Evolutionary conservation across 2,113 vertebrate genomes (phyloP).

Genomic region (Picathartes gymnocephalus): DNA sequence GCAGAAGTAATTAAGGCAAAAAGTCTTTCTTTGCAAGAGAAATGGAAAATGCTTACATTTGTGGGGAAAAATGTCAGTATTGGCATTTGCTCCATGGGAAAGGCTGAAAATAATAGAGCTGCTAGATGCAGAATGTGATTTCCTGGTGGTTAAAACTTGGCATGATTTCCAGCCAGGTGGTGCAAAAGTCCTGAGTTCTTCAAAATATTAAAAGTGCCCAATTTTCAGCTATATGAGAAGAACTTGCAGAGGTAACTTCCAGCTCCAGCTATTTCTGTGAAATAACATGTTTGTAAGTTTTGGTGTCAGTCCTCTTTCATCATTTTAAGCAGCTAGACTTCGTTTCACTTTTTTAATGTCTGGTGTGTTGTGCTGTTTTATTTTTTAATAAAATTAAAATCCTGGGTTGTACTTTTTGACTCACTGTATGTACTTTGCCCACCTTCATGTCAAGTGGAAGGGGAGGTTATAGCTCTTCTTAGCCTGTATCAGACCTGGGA

Average conservation of each 20-base stretch:
- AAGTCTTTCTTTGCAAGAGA: not conserved
- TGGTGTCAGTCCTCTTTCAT: not conserved
- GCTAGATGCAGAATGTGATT: not conserved
- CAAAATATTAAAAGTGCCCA: not conserved
- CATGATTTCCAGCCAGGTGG: not conserved
- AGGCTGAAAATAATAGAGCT: not conserved
- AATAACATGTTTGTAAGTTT: not conserved
- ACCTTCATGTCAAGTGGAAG: not conserved
- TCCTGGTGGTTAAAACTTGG: not conserved
- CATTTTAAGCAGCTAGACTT: not conserved
- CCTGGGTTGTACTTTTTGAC: not conserved
- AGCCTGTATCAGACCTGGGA: accelerated
- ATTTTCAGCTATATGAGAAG: not conserved
- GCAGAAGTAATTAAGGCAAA: slow-evolving; percentile 24
- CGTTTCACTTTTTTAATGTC: not conserved
- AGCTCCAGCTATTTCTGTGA: not conserved
- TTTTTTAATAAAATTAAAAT: not conserved
- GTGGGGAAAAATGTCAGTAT: not conserved
- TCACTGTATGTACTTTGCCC: accelerated
- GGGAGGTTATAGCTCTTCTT: not conserved
- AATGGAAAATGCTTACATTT: slow-evolving; percentile 8
- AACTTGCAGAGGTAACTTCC: not conserved
- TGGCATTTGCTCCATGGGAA: not conserved
- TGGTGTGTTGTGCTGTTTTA: not conserved
- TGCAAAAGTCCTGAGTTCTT: not conserved